A percentile compares a stretch with the other conserved stretches of the same genome.
Conservation (phyloP, 30 jellyfish, hydroid and myxozoan genomes). For the Aurelia aurita region DNA sequence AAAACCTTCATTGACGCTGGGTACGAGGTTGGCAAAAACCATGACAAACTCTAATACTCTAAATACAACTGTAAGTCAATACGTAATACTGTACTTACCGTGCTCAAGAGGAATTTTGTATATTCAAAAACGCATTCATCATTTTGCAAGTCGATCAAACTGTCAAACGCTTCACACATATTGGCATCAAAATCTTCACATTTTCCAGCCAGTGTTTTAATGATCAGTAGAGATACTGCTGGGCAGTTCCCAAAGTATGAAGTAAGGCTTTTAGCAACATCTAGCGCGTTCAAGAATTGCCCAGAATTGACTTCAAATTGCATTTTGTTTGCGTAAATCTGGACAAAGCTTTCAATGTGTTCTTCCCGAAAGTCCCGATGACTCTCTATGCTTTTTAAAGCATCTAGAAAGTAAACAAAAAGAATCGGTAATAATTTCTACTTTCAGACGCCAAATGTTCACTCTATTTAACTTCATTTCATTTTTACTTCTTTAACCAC, state of each 20-base stretch:
- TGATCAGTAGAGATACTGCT: slow-evolving; percentile 15
- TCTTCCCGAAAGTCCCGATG: not conserved
- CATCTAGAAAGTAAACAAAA: slow-evolving; percentile 15
- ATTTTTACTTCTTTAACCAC: too few relatives aligned
- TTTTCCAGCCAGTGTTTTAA: not conserved
- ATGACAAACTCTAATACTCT: too few relatives aligned
- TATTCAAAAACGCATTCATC: slow-evolving; percentile 36
- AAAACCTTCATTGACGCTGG: too few relatives aligned
- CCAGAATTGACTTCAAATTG: slow-evolving; percentile 37
- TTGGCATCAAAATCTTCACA: not conserved
- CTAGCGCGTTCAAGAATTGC: slow-evolving; percentile 4
- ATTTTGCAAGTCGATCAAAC: slow-evolving; percentile 11
- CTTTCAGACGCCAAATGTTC: too few relatives aligned
- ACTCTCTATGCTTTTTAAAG: not conserved
- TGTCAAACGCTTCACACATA: not conserved
- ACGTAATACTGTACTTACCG: not conserved
- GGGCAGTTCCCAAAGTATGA: not conserved
- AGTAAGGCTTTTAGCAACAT: slow-evolving; percentile 10
- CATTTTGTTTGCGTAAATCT: slow-evolving; percentile 7
- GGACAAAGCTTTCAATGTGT: not conserved
- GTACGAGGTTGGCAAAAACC: too few relatives aligned
- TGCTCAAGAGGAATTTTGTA: slow-evolving; percentile 11
- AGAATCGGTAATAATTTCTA: too few relatives aligned
- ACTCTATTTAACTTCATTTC: too few relatives aligned
- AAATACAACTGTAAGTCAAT: too few relatives aligned